Percentiles rank a stretch among this genome's conserved stretches.
Conservation (phyloP, 2,113 vertebrate genomes). For the Dendrocopos noguchii region DNA sequence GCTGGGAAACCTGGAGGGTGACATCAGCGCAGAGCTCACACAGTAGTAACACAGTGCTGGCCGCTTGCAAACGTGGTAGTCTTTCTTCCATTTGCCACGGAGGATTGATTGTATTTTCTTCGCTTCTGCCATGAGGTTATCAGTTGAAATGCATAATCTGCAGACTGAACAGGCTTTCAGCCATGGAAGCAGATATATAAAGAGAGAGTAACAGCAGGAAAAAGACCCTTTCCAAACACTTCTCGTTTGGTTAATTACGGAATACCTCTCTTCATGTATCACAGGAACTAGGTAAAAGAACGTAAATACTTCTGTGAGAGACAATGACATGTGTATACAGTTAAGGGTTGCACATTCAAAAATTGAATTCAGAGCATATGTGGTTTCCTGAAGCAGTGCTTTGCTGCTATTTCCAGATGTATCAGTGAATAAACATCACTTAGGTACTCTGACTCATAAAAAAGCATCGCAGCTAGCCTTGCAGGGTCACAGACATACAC, state of each 20-base stretch:
- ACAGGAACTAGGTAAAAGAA: neutral
- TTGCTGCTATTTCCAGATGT: neutral
- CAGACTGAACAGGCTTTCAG: neutral
- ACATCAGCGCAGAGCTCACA: neutral
- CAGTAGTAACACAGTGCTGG: neutral
- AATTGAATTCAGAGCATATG: neutral
- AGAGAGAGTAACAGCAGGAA: neutral
- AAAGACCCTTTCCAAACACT: neutral
- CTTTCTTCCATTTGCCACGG: neutral
- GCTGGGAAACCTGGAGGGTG: neutral
- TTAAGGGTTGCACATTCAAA: neutral
- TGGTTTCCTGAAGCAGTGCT: neutral
- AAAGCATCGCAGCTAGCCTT: neutral
- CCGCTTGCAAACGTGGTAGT: neutral
- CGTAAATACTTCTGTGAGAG: neutral
- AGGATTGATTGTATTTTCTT: neutral
- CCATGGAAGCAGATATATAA: neutral
- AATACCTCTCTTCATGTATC: neutral
- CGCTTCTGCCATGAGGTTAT: neutral
- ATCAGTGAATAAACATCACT: neutral
- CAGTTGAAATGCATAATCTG: neutral
- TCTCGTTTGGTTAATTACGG: neutral
- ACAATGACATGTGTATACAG: neutral
- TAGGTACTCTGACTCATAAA: neutral
- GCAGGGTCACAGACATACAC: fast-evolving